Evolutionary conservation across 2,888 invertebrate species (phyloP).

Genomic region (Trissolcus japonicus): DNA sequence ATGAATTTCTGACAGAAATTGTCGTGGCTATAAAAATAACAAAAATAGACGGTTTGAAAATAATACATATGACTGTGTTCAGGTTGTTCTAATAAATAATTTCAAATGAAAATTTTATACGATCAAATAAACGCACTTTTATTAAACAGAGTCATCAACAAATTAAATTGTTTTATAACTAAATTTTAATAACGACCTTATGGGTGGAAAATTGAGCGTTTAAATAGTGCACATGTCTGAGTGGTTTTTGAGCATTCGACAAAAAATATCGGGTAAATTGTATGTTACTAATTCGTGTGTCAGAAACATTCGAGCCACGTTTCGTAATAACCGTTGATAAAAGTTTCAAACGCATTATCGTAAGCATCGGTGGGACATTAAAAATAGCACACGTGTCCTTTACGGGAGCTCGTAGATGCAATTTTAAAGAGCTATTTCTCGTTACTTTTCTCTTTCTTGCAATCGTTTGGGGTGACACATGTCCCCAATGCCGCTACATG

Average conservation of each 20-base stretch:
- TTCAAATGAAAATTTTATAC: no score
- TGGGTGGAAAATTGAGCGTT: no score
- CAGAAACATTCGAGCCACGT: slow-evolving; percentile 72
- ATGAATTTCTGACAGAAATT: no score
- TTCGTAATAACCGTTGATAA: slow-evolving; percentile 73
- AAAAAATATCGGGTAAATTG: slow-evolving; percentile 5
- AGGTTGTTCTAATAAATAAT: no score
- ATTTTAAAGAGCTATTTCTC: slow-evolving; percentile 75
- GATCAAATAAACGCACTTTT: no score
- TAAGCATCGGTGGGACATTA: slow-evolving; percentile 73
- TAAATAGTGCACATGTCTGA: no score
- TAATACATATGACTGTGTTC: no score
- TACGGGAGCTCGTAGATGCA: slow-evolving; percentile 72
- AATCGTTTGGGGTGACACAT: slow-evolving; percentile 73
- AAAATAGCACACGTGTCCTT: slow-evolving; percentile 74
- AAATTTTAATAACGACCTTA: no score
- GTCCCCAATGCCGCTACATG: slow-evolving; percentile 70
- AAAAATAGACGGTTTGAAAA: no score
- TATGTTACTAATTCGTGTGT: slow-evolving; percentile 35
- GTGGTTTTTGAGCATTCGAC: not conserved
- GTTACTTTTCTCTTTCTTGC: slow-evolving; percentile 62
- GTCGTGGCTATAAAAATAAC: no score
- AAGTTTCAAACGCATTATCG: slow-evolving; percentile 76
- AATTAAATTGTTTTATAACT: no score
- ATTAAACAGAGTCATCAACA: no score